Evolutionary conservation across 2,797 vertebrate species (phyloP).

Genomic region (Emys orbicularis): DNA sequence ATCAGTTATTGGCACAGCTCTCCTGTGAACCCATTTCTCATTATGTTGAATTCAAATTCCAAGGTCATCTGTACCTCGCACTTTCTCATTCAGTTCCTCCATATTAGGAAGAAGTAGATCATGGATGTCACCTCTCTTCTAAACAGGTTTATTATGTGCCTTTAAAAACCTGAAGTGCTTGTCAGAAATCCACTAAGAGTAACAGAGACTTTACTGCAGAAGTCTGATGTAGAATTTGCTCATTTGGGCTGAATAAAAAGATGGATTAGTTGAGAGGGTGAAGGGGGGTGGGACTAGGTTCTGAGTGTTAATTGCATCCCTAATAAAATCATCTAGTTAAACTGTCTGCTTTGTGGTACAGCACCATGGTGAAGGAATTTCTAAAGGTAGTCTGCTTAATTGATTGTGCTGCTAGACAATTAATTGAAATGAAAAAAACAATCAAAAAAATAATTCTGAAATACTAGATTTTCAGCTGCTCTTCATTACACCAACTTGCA

Average conservation of each 20-base stretch:
- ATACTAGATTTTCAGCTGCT: constrained; percentile 18
- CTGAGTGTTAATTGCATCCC: constrained; percentile 69
- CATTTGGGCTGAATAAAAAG: constrained; percentile 48
- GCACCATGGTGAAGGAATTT: constrained; percentile 47
- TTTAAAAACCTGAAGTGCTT: constrained; percentile 27
- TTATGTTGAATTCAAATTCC: constrained; percentile 4
- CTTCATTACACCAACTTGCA: constrained; percentile 20
- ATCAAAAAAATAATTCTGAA: background rate
- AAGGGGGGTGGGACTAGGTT: background rate
- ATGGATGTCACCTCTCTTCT: background rate
- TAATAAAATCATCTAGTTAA: constrained; percentile 76
- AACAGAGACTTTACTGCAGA: background rate
- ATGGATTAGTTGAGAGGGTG: constrained; percentile 6
- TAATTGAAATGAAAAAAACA: constrained; percentile 68
- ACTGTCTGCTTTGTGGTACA: constrained; percentile 51
- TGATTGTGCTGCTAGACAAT: constrained; percentile 70
- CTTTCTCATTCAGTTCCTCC: background rate
- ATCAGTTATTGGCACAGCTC: background rate
- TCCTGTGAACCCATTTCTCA: background rate
- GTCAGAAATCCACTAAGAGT: background rate
- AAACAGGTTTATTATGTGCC: constrained; percentile 22
- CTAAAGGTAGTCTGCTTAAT: constrained; percentile 62
- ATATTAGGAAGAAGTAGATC: constrained; percentile 16
- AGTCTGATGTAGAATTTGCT: constrained; percentile 26
- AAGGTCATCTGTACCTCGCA: constrained; percentile 6